Conservation (phyloP, 1,140 invertebrate species). For the Neelides sp. region DNA sequence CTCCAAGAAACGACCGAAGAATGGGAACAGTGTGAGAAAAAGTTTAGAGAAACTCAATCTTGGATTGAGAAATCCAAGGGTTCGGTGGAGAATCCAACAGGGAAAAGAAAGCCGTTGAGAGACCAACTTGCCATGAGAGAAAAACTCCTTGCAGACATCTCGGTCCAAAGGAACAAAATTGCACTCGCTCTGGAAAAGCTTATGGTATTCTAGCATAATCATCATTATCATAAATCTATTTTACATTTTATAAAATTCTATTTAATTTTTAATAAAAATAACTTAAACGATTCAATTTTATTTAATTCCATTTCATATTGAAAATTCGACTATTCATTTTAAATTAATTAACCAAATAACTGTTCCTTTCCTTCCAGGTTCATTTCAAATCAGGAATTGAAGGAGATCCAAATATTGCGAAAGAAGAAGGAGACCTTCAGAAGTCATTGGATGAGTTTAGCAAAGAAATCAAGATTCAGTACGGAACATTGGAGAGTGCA, state of each 20-base stretch:
- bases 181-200: constrained; percentile 82
- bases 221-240: too few relatives aligned
- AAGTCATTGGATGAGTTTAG: constrained; percentile 54
- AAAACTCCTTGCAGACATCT: constrained; percentile 71
- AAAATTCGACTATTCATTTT: background rate
- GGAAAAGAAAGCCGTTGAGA: constrained; percentile 68
- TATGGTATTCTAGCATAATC: too few relatives aligned
- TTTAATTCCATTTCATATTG: background rate
- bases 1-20: constrained; percentile 83
- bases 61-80: constrained; percentile 79
- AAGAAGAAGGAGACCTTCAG: constrained; percentile 54
- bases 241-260: too few relatives aligned
- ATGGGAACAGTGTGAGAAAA: constrained; percentile 90
- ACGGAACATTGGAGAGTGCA: constrained; percentile 57
- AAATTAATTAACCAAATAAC: background rate
- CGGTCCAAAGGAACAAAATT: constrained; percentile 82
- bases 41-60: constrained; percentile 71
- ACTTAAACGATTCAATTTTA: background rate
- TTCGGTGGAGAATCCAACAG: constrained; percentile 61
- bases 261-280: background rate
- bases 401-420: constrained; percentile 59
- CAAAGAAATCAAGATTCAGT: constrained; percentile 53
- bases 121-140: constrained; percentile 72
- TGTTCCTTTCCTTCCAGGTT: constrained; percentile 43
- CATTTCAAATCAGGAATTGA: constrained; percentile 74